Evolutionary conservation across 2,888 invertebrate genomes (phyloP).

Genomic region (Brassicogethes aeneus): DNA sequence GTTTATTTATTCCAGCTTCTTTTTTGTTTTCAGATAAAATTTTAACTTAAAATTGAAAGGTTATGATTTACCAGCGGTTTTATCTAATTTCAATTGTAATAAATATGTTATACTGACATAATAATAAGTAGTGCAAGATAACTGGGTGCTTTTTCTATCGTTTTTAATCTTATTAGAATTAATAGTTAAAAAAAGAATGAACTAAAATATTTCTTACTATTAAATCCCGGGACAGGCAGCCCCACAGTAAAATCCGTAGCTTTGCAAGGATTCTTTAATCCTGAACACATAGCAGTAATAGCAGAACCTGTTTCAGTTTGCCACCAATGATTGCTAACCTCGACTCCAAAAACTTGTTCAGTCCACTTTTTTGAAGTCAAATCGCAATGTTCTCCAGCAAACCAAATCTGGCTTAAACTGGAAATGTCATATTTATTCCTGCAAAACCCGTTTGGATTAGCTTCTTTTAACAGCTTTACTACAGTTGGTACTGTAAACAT

Average conservation of each 20-base stretch:
- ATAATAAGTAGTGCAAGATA: too few species aligned
- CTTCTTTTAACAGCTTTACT: constrained; percentile 66
- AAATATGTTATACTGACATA: too few species aligned
- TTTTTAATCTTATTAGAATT: too few species aligned
- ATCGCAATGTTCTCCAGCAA: constrained; percentile 85
- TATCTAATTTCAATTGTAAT: too few species aligned
- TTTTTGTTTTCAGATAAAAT: constrained; percentile 59
- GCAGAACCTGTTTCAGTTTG: constrained; percentile 86
- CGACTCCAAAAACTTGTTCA: constrained; percentile 53
- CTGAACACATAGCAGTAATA: constrained; percentile 69
- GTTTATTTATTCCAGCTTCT: constrained; percentile 57
- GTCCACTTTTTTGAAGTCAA: constrained; percentile 72
- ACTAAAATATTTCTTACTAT: too few species aligned
- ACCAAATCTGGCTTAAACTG: constrained; percentile 58
- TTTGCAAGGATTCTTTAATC: constrained; percentile 26
- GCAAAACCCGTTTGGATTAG: constrained; percentile 57
- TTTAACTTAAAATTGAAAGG: constrained; percentile 44
- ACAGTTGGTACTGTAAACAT: constrained; percentile 82
- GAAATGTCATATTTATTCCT: constrained; percentile 53
- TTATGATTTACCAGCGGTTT: too few species aligned
- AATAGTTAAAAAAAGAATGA: too few species aligned
- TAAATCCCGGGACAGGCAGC: background rate
- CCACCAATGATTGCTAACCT: constrained; percentile 86
- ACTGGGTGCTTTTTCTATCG: too few species aligned
- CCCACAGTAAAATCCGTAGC: background rate